Percentiles rank a stretch among this genome's conserved stretches.
phyloP scores from a whole-genome alignment of 1,140 invertebrate species.

The Solenopsis invicta region DNA sequence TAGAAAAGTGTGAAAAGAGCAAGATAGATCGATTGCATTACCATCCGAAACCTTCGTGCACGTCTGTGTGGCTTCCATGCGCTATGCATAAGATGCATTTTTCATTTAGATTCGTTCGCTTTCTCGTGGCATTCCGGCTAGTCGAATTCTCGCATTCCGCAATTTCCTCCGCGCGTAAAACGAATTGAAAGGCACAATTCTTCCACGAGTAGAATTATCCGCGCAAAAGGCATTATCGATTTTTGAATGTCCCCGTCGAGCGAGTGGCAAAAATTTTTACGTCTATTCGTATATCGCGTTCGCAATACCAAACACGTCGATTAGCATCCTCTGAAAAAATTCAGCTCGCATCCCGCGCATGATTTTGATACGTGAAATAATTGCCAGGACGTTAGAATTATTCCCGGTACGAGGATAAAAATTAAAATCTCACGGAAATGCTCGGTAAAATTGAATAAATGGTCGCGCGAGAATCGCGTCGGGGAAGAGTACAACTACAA shows the following conservation, averaged over 20 bases:
- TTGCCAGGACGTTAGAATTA: constrained; percentile 10
- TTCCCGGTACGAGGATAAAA: constrained; percentile 32
- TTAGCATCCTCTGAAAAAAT: not conserved
- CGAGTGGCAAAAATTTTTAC: constrained; percentile 17
- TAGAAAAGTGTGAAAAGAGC: constrained; percentile 9
- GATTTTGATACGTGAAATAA: not conserved
- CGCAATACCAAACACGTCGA: not conserved
- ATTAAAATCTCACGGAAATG: constrained; percentile 46
- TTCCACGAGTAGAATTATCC: constrained; percentile 31
- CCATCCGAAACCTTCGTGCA: constrained; percentile 22
- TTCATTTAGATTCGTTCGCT: constrained; percentile 47
- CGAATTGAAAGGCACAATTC: constrained; percentile 41
- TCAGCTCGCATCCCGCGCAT: no score
- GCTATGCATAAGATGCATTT: constrained; percentile 54
- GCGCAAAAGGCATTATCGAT: constrained; percentile 40
- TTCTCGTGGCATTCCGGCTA: not conserved
- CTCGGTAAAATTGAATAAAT: constrained; percentile 43
- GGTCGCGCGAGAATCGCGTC: constrained; percentile 52
- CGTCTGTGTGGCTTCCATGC: constrained; percentile 44
- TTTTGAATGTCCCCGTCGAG: not conserved
- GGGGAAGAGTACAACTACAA: constrained; percentile 19
- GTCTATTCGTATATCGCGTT: not conserved
- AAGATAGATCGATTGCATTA: constrained; percentile 59
- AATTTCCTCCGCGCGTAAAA: constrained; percentile 26
- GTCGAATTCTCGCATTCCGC: constrained; percentile 23